Evolutionary conservation across 2,797 vertebrate species (phyloP), one percentile per base, ranked within the genome.

Genomic region (Parotocinclus haroldoi): DNA sequence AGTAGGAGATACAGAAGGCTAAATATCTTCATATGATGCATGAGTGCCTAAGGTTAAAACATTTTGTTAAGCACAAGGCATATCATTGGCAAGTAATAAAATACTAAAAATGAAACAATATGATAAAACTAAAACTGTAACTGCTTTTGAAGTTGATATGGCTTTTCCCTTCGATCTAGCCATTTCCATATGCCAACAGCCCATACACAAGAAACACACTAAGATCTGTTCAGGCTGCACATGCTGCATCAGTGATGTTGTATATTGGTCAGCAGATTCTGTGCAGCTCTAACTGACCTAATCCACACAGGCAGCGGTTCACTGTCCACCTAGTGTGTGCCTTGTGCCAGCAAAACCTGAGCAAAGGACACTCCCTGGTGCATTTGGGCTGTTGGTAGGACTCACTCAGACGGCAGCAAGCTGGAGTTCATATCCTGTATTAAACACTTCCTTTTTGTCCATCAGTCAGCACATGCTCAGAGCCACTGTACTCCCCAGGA

Each of bases 171-270:
- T 58, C 37, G 52, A 48, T 58, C 44, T 36, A 49, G 42, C n/a
- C 49, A 51, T 46, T 12, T 18, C 56, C 63, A 74, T 69, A 74
- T 69, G 74, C 50, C 55, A 59, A 42, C 18, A 61, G 69, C 72
- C 66, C 57, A 54, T 56, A 52, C 50, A 38, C 58, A 44, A 58
- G 38, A 49, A 36, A 65, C 60, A 59, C 59, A 36, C n/a, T n/a
- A 17, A 27, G 10, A 57, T 37, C n/a, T 48, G 51, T 67, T 68
- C 56, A 68, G 52, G 53, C 61, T 50, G 46, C 58, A 19, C 50
- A 57, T 55, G 14, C 38, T 27, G 40, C 38, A 74, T 72, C 58
- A 57, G 68, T 12, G 58, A 67, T n/a, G 56, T 19, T 4, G 27
- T 72, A 42, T 66, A 13, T 54, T 2, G 16, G 61, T 58, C 58